phyloP scores from a whole-genome alignment of 2,113 vertebrate genomes.

The Elanoides forficatus region DNA sequence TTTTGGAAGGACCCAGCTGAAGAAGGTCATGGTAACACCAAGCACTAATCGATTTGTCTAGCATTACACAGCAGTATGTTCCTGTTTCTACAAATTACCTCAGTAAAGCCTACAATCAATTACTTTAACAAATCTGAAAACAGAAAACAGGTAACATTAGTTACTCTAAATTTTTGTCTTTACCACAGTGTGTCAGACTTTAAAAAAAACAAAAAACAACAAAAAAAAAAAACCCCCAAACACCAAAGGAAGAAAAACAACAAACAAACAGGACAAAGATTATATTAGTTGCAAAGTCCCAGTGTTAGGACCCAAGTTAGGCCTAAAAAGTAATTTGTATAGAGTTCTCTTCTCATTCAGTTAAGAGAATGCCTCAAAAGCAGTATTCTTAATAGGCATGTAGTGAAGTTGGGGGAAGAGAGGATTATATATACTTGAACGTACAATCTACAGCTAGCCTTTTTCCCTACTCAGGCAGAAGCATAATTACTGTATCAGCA shows the following conservation, averaged over 20 bases:
- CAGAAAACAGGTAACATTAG: background rate
- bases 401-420: background rate
- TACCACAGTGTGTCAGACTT: background rate
- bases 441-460: background rate
- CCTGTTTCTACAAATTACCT: background rate
- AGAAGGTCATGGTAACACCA: background rate
- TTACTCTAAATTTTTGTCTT: background rate
- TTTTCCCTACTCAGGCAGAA: background rate
- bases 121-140: background rate
- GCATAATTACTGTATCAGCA: background rate
- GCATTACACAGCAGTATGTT: background rate
- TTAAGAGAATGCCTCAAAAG: background rate
- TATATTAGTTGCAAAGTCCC: background rate
- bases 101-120: background rate
- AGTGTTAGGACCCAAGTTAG: background rate
- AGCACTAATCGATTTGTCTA: background rate
- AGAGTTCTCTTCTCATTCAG: background rate
- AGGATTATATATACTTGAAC: background rate
- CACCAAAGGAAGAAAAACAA: accelerated
- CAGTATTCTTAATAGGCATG: background rate
- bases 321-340: background rate
- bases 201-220: accelerated
- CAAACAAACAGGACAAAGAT: background rate
- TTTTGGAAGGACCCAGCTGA: background rate
- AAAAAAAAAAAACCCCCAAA: too few species aligned